Base-by-base conservation (phyloP, 1,140 invertebrate genomes). In the Littorina saxatilis region DNA sequence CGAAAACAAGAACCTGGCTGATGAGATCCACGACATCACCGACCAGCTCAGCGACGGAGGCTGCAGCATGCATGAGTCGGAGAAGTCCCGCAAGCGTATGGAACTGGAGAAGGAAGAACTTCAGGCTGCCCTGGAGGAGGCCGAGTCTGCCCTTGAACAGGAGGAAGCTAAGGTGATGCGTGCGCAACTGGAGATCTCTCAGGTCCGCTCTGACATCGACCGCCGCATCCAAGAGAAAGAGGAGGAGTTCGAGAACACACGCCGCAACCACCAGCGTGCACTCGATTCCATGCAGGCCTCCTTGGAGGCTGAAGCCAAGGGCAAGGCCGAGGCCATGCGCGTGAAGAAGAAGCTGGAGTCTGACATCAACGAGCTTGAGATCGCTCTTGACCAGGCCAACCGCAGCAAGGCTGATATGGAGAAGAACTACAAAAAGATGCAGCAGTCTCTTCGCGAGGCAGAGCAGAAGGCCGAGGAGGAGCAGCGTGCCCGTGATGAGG, bases 321-420 rank as follows among this genome's bases (percentile, higher is more conserved):
- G 98, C 89, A 99, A 99, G 94, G 97, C 98, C 94, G 99, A 99
- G 95, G 98, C 98, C 86, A 95, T 99, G 88, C 96, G 98, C 94
- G 97, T 99, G 96, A 99, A 99, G 96, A 99, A 99, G 96, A 99
- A 99, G 94, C 94, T 99, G 88, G 99, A 99, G 94, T 96, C 96
- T 87, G 98, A 99, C 94, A 99, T 99, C 94, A 99, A 99, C 93
- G 98, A 99, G 93, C 94, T 99, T 75, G 98, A 99, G 94, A 99
- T 99, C 89, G 98, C 98, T 90, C 94, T 99, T 88, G 99, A 99
- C 95, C 87, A 85, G 78, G 87, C 92, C 66, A 93, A 93, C 87
- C 83, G 92, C 40, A 97, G 97, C 86, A 99, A 99, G 92, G 97
- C 97, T 90, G 99, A 99, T 92, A 96, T 98, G 85, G 98, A 99